Percentiles rank a stretch among this genome's conserved stretches.
These are phyloP conservation scores for Campoletis sonorensis DNA, from an alignment of 1,140 invertebrate species.

Conservation along the genomic window DNA sequence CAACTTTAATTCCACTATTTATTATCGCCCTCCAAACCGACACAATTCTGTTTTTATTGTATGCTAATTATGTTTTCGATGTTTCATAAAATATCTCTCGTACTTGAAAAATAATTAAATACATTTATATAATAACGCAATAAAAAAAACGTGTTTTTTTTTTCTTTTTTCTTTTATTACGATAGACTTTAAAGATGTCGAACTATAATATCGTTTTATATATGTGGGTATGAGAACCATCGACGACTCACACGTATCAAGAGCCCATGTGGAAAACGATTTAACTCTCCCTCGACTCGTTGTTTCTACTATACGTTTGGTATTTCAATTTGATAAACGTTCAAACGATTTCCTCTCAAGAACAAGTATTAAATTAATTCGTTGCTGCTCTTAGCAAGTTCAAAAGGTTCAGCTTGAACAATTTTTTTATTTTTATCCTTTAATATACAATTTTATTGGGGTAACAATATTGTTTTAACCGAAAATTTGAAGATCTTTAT, in stretches of 20 bases:
- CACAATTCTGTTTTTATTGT: not conserved
- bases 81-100: no score
- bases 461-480: not conserved
- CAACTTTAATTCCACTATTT: not conserved
- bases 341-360: not conserved
- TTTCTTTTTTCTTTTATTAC: not conserved
- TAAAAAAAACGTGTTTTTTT: no score
- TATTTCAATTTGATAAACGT: constrained; percentile 2
- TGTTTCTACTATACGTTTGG: constrained; percentile 14
- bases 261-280: not conserved
- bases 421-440: not conserved
- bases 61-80: not conserved
- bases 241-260: not conserved
- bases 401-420: not conserved
- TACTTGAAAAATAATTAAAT: no score
- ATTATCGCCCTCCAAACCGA: not conserved
- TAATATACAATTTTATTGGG: constrained; percentile 8
- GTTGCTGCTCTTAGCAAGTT: not conserved
- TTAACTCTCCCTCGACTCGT: not conserved
- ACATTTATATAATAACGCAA: not conserved
- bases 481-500: not conserved
- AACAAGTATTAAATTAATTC: not conserved
- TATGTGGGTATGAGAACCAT: not conserved
- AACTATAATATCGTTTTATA: constrained; percentile 13
- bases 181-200: constrained; percentile 21